Evolutionary conservation across 2,113 vertebrate genomes (phyloP), one percentile per base, ranked within the genome.

Genomic region (Ceratotherium simum): DNA sequence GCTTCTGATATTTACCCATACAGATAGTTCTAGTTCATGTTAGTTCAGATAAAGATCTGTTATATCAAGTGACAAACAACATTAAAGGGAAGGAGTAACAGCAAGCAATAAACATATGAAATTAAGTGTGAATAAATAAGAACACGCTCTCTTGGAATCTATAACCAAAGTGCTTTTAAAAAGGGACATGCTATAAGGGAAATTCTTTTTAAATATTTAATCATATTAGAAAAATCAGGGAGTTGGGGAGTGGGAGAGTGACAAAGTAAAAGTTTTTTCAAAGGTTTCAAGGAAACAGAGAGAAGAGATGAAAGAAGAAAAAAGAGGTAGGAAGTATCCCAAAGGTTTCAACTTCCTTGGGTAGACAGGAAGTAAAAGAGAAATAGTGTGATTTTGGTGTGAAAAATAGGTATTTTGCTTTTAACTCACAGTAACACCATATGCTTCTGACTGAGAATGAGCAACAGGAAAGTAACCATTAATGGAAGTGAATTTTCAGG

Each of bases 141-240:
- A 96, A 96, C 42, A 92, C 5, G 70, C 1, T 31, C 21, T 46
- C 17, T 36, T 73, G 65, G 33, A 94, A 86, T 56, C 85, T 10
- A 79, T 14, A 79, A 58, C 10, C 62, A 78, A 91, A 82, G 25
- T 54, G 9, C 23, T 70, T 81, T 91, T 29, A 73, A 94, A 89
- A 87, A 29, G 16, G 4, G 10, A 67, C 39, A 78, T 70, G 62
- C 10, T 69, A 3, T 39, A 75, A 72, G 18, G 13, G 5, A 85
- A 90, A 79, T 73, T 46, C 18, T 48, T 92, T 89, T n/a, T 4
- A 95, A 95, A 84, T 65, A 48, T 25, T 85, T 85, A 87, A 85
- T 25, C 58, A 39, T 33, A 72, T 65, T 84, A 29, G 12, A 90
- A 90, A 93, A 89, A 65, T 90, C 18, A 85, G 46, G 25, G 11